Conservation (phyloP, 2,113 vertebrate species). For the Dendrocopos noguchii region DNA sequence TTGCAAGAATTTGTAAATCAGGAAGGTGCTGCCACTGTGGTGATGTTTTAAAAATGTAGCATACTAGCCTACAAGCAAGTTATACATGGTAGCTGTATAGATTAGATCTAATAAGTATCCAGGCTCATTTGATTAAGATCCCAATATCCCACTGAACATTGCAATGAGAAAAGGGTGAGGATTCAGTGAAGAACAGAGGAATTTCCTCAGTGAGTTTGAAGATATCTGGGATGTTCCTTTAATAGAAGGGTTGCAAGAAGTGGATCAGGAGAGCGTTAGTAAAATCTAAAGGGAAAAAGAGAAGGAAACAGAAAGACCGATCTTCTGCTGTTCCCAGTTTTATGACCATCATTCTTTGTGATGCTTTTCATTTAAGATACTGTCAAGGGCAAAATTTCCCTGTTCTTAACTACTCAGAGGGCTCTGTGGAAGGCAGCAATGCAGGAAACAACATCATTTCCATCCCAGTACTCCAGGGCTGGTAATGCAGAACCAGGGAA, state of each 20-base stretch:
- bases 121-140: background rate
- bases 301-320: background rate
- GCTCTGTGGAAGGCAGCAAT: background rate
- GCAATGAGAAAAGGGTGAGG: background rate
- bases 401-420: background rate
- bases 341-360: fast-evolving
- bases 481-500: background rate
- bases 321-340: background rate
- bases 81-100: background rate
- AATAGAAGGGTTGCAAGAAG: background rate
- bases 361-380: background rate
- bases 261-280: background rate
- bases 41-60: background rate
- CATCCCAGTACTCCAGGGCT: background rate
- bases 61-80: no score
- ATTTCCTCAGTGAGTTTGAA: background rate
- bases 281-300: background rate
- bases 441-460: background rate
- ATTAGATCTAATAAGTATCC: background rate
- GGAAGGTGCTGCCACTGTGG: background rate
- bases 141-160: background rate
- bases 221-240: background rate
- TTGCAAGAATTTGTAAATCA: background rate
- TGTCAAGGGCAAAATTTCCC: background rate
- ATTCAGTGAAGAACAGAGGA: background rate